Conservation (phyloP, 2,888 invertebrate genomes). For the Xestia rhomboidea region DNA sequence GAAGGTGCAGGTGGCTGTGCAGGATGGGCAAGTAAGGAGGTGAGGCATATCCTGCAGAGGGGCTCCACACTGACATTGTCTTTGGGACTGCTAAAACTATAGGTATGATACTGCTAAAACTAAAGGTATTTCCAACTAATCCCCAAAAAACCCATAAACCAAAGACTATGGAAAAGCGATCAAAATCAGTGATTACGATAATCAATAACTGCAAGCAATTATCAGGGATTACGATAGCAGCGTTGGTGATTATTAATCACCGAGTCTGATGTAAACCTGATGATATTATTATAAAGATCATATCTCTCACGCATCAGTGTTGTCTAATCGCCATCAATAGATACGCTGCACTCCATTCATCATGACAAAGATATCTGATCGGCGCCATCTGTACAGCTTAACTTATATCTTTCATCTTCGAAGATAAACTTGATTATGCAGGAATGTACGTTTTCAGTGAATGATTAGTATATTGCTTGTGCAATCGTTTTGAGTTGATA, state of each 20-base stretch:
- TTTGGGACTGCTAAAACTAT: too few relatives aligned
- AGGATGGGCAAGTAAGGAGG: too few relatives aligned
- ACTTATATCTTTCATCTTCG: constrained; percentile 34
- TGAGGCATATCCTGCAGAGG: too few relatives aligned
- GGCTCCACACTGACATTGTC: too few relatives aligned
- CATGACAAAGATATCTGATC: constrained; percentile 45
- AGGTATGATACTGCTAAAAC: neutral
- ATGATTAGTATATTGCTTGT: constrained; percentile 3
- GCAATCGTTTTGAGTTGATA: constrained; percentile 18
- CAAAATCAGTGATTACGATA: constrained; percentile 26
- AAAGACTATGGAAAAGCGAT: constrained; percentile 7
- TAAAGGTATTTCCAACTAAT: constrained; percentile 11
- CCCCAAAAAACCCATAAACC: constrained; percentile 15
- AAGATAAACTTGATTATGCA: constrained; percentile 33
- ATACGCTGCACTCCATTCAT: constrained; percentile 39
- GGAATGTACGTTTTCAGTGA: constrained; percentile 26
- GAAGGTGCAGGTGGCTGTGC: too few relatives aligned
- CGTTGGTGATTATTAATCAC: constrained; percentile 38
- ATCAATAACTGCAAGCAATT: constrained; percentile 18
- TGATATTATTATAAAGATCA: constrained; percentile 42
- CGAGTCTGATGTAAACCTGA: constrained; percentile 37
- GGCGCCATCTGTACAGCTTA: constrained; percentile 40
- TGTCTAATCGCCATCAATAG: constrained; percentile 55
- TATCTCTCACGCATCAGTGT: constrained; percentile 41
- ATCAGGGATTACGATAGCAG: constrained; percentile 46